These are phyloP conservation scores for Rhinopomastus cyanomelas DNA, from an alignment of 2,113 vertebrate genomes.

Conservation along the genomic window DNA sequence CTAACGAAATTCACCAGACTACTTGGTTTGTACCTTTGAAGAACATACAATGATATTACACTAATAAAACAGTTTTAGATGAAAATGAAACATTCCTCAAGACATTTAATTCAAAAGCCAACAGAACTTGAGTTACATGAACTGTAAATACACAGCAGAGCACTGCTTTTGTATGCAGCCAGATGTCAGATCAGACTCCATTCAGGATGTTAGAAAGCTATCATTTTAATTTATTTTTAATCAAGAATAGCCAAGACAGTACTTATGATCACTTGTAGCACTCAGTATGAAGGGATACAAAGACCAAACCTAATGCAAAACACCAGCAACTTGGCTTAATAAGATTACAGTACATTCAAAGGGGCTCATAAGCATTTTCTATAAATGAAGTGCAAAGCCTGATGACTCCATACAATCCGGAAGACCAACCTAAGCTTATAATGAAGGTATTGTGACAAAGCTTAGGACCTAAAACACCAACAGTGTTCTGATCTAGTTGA, in stretches of 20 bases:
- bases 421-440: constrained; percentile 61
- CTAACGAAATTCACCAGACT: neutral
- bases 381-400: constrained; percentile 78
- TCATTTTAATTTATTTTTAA: neutral
- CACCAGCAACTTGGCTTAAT: constrained; percentile 50
- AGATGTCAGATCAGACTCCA: neutral
- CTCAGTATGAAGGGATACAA: neutral
- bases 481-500: neutral
- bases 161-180: neutral
- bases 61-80: neutral
- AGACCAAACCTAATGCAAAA: neutral
- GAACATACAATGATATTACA: neutral
- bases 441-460: constrained; percentile 29
- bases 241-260: neutral
- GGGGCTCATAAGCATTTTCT: constrained; percentile 76
- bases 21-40: neutral
- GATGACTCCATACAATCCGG: constrained; percentile 64
- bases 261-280: neutral
- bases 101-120: neutral
- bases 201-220: neutral
- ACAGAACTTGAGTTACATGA: neutral
- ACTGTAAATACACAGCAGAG: neutral
- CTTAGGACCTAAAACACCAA: neutral
- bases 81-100: neutral
- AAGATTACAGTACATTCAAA: constrained; percentile 71